These are phyloP conservation scores for Phalacrocorax brasilianus DNA, from an alignment of 2,113 vertebrate species.

Conservation along the genomic window DNA sequence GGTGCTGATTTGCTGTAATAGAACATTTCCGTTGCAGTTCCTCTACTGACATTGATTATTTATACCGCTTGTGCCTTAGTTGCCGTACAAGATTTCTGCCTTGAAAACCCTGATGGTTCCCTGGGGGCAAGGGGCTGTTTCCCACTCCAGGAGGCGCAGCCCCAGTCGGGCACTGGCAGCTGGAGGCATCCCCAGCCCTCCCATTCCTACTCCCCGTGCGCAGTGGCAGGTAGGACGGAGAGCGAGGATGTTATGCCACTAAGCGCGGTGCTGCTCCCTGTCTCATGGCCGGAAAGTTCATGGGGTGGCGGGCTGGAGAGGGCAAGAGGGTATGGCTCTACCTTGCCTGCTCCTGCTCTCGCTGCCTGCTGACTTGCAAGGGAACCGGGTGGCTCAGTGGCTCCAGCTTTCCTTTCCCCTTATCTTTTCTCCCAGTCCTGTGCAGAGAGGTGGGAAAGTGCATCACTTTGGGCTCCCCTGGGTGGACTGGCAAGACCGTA, in stretches of 20 bases:
- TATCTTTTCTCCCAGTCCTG: not conserved
- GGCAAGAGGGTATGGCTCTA: not conserved
- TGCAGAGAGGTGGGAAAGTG: not conserved
- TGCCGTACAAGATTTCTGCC: not conserved
- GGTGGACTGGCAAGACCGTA: not conserved
- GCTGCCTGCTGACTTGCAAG: not conserved
- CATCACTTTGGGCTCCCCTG: not conserved
- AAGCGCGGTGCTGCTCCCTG: rapidly evolving
- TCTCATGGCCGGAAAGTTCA: rapidly evolving
- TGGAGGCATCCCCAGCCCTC: not conserved
- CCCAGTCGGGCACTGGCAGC: not conserved
- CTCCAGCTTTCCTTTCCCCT: not conserved
- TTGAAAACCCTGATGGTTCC: not conserved
- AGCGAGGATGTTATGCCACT: not conserved
- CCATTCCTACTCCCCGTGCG: not conserved
- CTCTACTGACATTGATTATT: not conserved
- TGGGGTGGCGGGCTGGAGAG: not conserved
- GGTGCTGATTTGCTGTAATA: not conserved
- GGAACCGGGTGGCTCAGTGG: not conserved
- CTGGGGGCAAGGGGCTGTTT: not conserved
- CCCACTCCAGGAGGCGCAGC: not conserved
- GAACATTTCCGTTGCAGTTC: not conserved
- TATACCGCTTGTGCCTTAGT: not conserved
- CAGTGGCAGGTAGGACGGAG: rapidly evolving
- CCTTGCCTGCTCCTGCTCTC: not conserved